Conservation (phyloP, 2,113 vertebrate species). For the Thalassoma bifasciatum region DNA sequence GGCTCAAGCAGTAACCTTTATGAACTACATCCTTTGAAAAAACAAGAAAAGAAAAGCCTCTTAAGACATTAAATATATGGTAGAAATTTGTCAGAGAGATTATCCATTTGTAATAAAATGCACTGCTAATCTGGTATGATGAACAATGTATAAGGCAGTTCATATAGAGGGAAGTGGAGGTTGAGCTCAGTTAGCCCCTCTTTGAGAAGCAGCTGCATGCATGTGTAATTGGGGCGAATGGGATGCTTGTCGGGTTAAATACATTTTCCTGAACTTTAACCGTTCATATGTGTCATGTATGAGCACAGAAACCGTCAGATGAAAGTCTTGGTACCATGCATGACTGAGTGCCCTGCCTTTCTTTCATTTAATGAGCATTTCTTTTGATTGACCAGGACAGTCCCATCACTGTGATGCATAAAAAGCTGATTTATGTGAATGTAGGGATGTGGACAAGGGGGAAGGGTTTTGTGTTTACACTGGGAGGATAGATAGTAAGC, state of each 20-base stretch:
- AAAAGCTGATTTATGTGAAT: not conserved
- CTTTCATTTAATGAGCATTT: not conserved
- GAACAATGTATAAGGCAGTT: not conserved
- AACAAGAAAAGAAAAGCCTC: too few species aligned
- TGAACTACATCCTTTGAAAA: not conserved
- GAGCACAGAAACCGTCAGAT: constrained; percentile 1
- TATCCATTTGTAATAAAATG: not conserved
- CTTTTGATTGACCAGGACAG: not conserved
- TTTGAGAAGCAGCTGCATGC: not conserved
- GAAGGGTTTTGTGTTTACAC: not conserved
- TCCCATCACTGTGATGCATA: not conserved
- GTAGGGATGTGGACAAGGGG: not conserved
- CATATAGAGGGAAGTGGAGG: not conserved
- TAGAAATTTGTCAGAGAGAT: constrained; percentile 8
- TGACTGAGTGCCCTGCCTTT: not conserved
- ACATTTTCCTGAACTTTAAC: constrained; percentile 11
- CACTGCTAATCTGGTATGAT: constrained; percentile 18
- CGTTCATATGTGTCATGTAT: not conserved
- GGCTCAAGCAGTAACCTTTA: too few species aligned
- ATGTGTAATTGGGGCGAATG: not conserved
- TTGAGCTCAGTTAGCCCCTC: not conserved
- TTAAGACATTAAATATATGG: not conserved
- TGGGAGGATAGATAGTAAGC: not conserved
- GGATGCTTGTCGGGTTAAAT: constrained; percentile 17
- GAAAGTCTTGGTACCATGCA: not conserved